Percentiles rank a stretch among this genome's conserved stretches.
These are phyloP conservation scores for Hippopotamus amphibius DNA, from an alignment of 2,113 vertebrate genomes.

Conservation along the genomic window DNA sequence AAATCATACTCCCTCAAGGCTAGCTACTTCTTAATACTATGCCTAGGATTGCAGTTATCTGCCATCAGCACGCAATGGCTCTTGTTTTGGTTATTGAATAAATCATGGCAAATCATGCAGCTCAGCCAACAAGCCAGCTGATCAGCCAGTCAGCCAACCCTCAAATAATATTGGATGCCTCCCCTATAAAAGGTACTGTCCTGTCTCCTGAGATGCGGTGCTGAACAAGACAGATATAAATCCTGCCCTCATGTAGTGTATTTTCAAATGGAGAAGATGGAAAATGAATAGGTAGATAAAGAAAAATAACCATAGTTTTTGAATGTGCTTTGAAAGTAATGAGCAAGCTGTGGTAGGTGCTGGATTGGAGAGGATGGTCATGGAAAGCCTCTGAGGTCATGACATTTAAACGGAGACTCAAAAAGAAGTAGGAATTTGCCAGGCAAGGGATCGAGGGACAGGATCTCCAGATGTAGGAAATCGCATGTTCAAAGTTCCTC, in stretches of 20 bases:
- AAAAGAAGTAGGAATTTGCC: background rate
- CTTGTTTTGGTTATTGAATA: constrained; percentile 53
- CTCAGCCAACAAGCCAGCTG: background rate
- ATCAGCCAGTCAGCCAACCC: background rate
- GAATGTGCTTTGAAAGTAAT: background rate
- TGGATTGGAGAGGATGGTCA: background rate
- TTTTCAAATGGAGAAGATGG: constrained; percentile 4
- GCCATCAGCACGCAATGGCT: constrained; percentile 20
- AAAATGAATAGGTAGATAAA: background rate
- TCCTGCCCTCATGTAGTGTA: background rate
- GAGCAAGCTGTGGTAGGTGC: background rate
- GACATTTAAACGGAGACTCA: background rate
- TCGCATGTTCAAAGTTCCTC: background rate
- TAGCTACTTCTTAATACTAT: constrained; percentile 32
- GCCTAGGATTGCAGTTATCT: constrained; percentile 11
- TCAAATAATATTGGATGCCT: background rate
- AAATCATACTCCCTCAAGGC: constrained; percentile 65
- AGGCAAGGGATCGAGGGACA: background rate
- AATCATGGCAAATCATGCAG: constrained; percentile 25
- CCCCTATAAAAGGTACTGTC: background rate
- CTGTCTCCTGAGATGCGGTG: background rate
- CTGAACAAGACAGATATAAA: background rate
- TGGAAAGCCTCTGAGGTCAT: background rate
- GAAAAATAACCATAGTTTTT: background rate
- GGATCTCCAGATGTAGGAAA: background rate